Evolutionary conservation across 2,888 invertebrate species (phyloP), one percentile per base, ranked within the genome.

Genomic region (Aporophyla lueneburgensis): DNA sequence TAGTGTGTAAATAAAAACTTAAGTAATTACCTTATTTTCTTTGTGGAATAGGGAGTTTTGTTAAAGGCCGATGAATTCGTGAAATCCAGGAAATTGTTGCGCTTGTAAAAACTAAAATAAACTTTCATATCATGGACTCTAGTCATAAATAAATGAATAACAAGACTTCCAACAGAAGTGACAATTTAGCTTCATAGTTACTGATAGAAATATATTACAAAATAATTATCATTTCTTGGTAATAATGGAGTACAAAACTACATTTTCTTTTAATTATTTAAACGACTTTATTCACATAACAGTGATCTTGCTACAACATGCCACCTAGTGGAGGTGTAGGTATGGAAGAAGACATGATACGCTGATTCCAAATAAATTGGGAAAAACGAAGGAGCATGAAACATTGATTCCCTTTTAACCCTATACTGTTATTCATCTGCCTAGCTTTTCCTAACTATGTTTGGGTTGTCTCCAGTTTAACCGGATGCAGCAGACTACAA

Each of bases 11-110:
- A 54, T 69, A 66, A 43, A 71, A 53, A 76, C 12, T 53, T 62
- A n/a, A n/a, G n/a, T n/a, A 73, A 19, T 49, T 33, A 43, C 16
- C 21, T 72, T 72, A 58, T 58, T 65, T 65, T 63, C 24, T 43
- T 24, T 27, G 2, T 21, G 9, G 43, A 7, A 19, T 51, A 54
- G 63, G 63, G 19, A 43, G 43, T 9, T 62, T 56, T 21, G 54
- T 33, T 14, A 33, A 49, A 77, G 49, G 21, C 43, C 43, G 14
- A 33, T 5, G 14, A 16, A 21, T 33, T 68, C 40, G 1, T 6
- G 6, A 9, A 33, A 16, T 9, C 24, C 14, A 61, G 53, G 49
- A 7, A 7, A 58, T 43, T 43, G 9, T 16, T 33, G 21, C 9
- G 16, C 27, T 16, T 27, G n/a, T 12, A 46, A 19, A 56, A 49